phyloP scores from a whole-genome alignment of 2,113 vertebrate genomes.

The Nannospalax galili region DNA sequence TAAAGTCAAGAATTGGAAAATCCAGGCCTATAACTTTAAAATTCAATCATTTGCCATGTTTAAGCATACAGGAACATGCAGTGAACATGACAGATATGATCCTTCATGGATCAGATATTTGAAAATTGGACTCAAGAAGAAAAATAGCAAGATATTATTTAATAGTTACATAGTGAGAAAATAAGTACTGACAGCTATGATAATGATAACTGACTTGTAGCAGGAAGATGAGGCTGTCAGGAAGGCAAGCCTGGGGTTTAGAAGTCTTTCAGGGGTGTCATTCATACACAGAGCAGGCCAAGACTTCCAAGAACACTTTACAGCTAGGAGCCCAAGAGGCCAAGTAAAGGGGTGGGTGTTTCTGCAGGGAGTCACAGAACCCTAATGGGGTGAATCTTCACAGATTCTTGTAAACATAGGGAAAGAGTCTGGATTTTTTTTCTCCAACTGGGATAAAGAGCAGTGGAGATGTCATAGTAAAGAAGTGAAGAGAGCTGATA shows the following conservation, averaged over 20 bases:
- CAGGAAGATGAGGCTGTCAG: fast-evolving
- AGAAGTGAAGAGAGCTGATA: not conserved
- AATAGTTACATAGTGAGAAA: not conserved
- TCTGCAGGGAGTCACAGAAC: not conserved
- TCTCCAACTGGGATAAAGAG: not conserved
- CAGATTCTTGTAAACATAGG: fast-evolving
- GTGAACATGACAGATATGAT: not conserved
- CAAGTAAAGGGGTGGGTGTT: fast-evolving
- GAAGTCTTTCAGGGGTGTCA: not conserved
- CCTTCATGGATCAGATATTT: not conserved
- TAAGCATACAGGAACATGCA: fast-evolving
- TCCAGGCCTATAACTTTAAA: not conserved
- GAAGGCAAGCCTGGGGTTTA: not conserved
- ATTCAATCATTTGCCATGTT: not conserved
- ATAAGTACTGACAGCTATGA: not conserved
- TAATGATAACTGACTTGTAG: not conserved
- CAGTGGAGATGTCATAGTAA: not conserved
- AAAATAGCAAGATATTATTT: not conserved
- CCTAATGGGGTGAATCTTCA: not conserved
- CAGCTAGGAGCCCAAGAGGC: fast-evolving
- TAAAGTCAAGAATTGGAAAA: not conserved
- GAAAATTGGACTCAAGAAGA: not conserved
- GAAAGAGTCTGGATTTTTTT: not conserved
- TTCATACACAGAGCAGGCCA: too few species aligned
- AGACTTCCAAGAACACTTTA: too few species aligned